A percentile compares a stretch with the other conserved stretches of the same genome.
phyloP scores from a whole-genome alignment of 2,797 vertebrate species.

The Cercopithecus diana region DNA sequence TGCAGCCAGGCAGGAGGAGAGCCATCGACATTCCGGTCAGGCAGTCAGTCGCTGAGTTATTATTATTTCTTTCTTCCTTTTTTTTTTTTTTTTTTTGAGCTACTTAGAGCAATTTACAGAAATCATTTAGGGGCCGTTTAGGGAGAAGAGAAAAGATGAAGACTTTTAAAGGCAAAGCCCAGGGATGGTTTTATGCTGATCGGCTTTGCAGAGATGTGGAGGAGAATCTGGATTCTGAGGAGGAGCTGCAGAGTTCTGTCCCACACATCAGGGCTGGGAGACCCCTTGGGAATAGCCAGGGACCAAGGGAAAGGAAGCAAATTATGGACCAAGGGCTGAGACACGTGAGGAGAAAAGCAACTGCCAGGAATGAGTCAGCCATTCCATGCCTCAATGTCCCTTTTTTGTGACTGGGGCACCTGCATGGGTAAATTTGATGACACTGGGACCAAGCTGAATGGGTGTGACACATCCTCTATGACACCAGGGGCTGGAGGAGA shows the following conservation, averaged over 20 bases:
- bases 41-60: slow-evolving; percentile 68
- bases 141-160: slow-evolving; percentile 75
- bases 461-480: background rate
- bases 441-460: background rate
- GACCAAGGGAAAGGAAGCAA: background rate
- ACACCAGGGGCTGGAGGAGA: background rate
- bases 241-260: background rate
- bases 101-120: slow-evolving; percentile 87
- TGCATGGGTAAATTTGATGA: background rate
- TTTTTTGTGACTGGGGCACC: background rate
- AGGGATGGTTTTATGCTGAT: slow-evolving; percentile 66
- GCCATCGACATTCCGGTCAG: slow-evolving; percentile 80
- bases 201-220: background rate
- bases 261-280: background rate
- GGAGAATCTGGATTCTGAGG: background rate
- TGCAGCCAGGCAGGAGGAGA: background rate
- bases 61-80: slow-evolving; percentile 61
- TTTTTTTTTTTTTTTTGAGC: slow-evolving; percentile 54
- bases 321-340: background rate
- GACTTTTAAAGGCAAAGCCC: slow-evolving; percentile 71
- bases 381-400: background rate
- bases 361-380: background rate
- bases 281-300: background rate
- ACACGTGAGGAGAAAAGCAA: background rate
- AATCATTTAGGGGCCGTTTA: slow-evolving; percentile 80